These are phyloP conservation scores for Drosophila neocordata DNA, from an alignment of 1,140 invertebrate species.

Conservation along the genomic window DNA sequence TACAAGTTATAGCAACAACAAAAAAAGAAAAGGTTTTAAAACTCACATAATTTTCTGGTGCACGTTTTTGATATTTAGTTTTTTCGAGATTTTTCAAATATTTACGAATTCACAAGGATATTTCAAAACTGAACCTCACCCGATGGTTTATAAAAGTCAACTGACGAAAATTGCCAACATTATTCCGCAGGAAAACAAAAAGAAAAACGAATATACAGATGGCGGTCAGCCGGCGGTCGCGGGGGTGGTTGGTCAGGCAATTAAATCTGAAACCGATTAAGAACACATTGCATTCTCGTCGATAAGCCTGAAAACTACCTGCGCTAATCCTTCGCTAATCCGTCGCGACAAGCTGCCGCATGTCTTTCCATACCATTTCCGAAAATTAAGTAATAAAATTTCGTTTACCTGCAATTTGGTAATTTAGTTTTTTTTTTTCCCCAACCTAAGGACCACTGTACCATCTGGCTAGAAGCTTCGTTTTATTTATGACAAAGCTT, in stretches of 20 bases:
- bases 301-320: conserved; percentile 25
- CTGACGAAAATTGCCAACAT: conserved; percentile 18
- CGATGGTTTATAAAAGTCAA: conserved; percentile 40
- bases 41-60: no score
- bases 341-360: conserved; percentile 47
- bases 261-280: conserved; percentile 50
- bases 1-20: no score
- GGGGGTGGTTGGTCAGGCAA: neutral
- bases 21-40: no score
- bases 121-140: conserved; percentile 18
- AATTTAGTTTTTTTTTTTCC: no score
- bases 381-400: neutral
- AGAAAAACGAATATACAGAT: neutral
- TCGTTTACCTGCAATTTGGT: conserved; percentile 33
- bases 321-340: conserved; percentile 22
- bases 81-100: neutral
- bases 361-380: conserved; percentile 24
- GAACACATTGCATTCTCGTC: conserved; percentile 47
- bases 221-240: neutral
- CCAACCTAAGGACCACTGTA: conserved; percentile 6
- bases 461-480: neutral
- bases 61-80: no score
- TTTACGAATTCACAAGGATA: neutral
- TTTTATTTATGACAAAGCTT: conserved; percentile 35
- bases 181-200: no score